phyloP scores from a whole-genome alignment of 2,113 vertebrate species.

The Reinhardtius hippoglossoides region DNA sequence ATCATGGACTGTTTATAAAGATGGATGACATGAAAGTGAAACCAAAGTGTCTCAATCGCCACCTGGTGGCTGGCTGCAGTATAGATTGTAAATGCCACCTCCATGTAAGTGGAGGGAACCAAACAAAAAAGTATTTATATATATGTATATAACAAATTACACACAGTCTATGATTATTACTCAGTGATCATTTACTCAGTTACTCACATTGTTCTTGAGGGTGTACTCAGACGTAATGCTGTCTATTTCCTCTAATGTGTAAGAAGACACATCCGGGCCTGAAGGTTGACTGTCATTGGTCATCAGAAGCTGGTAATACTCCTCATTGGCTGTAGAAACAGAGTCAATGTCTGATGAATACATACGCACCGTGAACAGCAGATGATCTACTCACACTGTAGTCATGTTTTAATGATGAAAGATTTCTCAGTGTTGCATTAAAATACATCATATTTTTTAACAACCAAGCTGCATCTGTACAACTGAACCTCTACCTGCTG shows the following conservation, averaged over 20 bases:
- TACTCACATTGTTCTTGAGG: slow-evolving; percentile 89
- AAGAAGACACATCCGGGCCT: slow-evolving; percentile 86
- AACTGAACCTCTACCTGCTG: neutral
- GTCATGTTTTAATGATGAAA: neutral
- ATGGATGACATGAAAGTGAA: no score
- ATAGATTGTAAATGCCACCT: no score
- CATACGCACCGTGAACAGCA: neutral
- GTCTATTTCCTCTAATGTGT: slow-evolving; percentile 90
- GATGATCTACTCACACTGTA: neutral
- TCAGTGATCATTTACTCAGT: no score
- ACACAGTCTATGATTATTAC: no score
- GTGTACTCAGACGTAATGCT: slow-evolving; percentile 90
- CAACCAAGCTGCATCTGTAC: slow-evolving; percentile 1
- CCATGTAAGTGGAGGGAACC: no score
- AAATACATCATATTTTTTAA: neutral
- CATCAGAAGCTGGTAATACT: slow-evolving; percentile 93
- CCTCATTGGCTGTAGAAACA: slow-evolving; percentile 88
- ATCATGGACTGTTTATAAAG: neutral
- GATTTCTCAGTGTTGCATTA: neutral
- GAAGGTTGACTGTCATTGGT: slow-evolving; percentile 87
- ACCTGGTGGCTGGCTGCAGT: no score
- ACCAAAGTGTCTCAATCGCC: no score
- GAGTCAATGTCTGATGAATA: neutral
- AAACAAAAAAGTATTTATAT: no score
- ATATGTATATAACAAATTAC: no score